Conservation (phyloP, 2,113 vertebrate genomes). For the Pholis gunnellus region DNA sequence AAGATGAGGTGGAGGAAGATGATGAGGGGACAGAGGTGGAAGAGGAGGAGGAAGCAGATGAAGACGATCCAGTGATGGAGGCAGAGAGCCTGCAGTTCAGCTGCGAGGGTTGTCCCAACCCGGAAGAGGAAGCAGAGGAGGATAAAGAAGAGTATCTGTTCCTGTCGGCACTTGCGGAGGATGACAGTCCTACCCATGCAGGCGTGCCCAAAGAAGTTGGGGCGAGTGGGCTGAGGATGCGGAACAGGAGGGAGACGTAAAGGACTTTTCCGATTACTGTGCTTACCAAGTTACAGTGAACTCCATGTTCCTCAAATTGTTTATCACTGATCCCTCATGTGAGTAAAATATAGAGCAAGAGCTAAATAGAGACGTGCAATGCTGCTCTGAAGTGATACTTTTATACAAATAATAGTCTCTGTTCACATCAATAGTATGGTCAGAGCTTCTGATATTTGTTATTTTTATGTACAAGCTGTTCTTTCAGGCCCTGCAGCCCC, state of each 20-base stretch:
- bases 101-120: conserved; percentile 80
- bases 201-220: conserved; percentile 45
- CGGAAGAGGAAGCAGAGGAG: conserved; percentile 80
- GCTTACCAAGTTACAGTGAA: neutral
- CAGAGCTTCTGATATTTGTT: neutral
- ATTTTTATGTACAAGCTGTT: neutral
- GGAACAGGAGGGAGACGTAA: conserved; percentile 77
- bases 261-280: neutral
- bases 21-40: conserved; percentile 57
- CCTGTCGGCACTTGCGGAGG: conserved; percentile 30
- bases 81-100: conserved; percentile 89
- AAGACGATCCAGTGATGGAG: conserved; percentile 84
- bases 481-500: neutral
- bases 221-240: conserved; percentile 75
- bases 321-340: neutral
- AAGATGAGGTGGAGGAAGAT: conserved; percentile 50
- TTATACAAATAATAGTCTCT: conserved; percentile 14
- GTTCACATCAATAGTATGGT: neutral
- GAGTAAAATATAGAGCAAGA: conserved; percentile 10
- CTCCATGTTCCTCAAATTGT: neutral
- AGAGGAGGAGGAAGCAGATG: conserved; percentile 55
- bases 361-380: neutral
- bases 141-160: conserved; percentile 64
- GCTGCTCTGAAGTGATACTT: neutral
- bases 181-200: conserved; percentile 24